A percentile compares a stretch with the other conserved stretches of the same genome.
These are phyloP conservation scores for Archocentrus centrarchus DNA, from an alignment of 2,113 vertebrate genomes.

Conservation along the genomic window DNA sequence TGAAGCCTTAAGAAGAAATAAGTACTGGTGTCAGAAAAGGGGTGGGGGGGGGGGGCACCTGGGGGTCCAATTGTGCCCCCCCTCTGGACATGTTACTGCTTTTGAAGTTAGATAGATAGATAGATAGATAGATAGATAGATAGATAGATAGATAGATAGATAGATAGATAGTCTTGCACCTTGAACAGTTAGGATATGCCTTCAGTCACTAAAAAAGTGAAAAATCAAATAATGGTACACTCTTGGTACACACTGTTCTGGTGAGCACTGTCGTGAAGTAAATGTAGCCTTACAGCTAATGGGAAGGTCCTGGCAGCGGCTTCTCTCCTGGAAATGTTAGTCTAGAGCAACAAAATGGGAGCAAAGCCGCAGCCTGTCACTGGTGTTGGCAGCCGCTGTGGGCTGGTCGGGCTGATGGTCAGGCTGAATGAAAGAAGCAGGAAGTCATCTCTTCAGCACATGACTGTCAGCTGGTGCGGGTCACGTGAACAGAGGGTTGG, in stretches of 20 bases:
- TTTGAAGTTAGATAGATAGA: too few relatives aligned
- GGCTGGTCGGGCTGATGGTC: neutral
- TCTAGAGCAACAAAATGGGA: neutral
- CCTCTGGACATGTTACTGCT: too few relatives aligned
- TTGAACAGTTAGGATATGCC: neutral
- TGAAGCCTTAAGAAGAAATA: neutral
- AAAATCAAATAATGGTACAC: neutral
- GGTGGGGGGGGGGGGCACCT: too few relatives aligned
- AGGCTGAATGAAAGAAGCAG: constrained; percentile 34
- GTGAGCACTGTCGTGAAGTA: neutral
- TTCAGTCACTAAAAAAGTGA: neutral
- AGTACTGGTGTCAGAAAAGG: too few relatives aligned
- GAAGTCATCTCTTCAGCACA: constrained; percentile 61
- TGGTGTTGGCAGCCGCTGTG: neutral
- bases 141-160: too few relatives aligned
- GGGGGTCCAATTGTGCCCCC: too few relatives aligned
- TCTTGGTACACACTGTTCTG: neutral
- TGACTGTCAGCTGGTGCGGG: constrained; percentile 69
- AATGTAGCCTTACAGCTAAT: neutral
- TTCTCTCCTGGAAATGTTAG: neutral
- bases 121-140: too few relatives aligned
- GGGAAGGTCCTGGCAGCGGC: neutral
- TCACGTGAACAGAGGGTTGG: constrained; percentile 71
- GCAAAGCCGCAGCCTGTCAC: neutral
- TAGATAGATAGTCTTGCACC: too few relatives aligned